Evolutionary conservation across 2,888 invertebrate genomes (phyloP), one percentile per base, ranked within the genome.

Genomic region (Rosalia funebris): DNA sequence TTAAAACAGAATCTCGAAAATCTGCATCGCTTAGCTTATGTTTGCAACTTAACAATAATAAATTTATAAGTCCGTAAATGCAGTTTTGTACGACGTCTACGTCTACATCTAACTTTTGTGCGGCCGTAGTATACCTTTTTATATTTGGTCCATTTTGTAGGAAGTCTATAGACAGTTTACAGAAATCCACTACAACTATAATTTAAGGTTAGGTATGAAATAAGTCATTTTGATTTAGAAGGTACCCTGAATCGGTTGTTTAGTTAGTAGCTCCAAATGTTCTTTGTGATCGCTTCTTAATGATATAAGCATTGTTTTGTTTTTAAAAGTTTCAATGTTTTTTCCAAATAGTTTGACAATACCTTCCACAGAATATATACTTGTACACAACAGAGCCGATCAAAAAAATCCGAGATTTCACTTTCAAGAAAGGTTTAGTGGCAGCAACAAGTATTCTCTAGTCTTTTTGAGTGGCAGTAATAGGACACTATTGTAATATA

Each of bases 41-140:
- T 80, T 89, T 90, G 69, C 88, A 88, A 65, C 88, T 87, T 80
- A 92, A 87, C 12, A 91, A 81, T 46, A 92, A 82, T 46, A 92
- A 83, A 77, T 91, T 88, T n/a, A 91, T 85, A 52, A 93, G 79
- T 14, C 89, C 91, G 81, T 91, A 88, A 10, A 92, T 85, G 37
- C 89, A 84, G 76, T 87, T 87, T 76, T 87, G 86, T 17, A 90
- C 85, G 44, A 79, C 77, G 62, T 83, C 81, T 7, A 83, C 60
- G 31, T 85, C 81, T 10, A 87, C 84, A 55, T 84, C 80, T 39
- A 90, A 77, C 76, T 88, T 90, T 72, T 88, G 87, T 56, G 90
- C 87, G 58, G 89, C 89, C 57, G 86, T 82, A 44, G 77, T 81
- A 71, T 87, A 88, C 57, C 88, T 82, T 76, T 88, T 89, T 10